A percentile compares a stretch with the other conserved stretches of the same genome.
These are phyloP conservation scores for Dinomys branickii DNA, from an alignment of 2,113 vertebrate species.

Conservation along the genomic window DNA sequence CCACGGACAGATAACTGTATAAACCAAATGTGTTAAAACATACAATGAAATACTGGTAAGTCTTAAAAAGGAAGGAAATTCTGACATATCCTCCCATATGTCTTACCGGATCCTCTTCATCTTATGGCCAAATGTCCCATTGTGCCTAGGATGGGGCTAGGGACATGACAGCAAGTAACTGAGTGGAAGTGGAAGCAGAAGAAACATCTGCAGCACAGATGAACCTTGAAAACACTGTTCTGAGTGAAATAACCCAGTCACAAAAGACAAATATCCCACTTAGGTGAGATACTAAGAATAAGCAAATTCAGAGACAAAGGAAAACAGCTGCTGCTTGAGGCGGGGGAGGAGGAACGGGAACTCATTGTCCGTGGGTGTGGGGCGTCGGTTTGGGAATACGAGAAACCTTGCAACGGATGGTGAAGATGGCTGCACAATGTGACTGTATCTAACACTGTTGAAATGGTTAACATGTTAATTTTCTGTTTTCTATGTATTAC, in stretches of 20 bases:
- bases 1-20: background rate
- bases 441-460: background rate
- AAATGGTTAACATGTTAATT: background rate
- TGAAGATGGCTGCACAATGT: background rate
- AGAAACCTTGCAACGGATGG: background rate
- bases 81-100: background rate
- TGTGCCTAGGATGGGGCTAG: background rate
- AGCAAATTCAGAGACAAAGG: conserved; percentile 3
- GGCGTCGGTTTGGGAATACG: background rate
- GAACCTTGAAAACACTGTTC: background rate
- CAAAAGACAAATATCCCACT: background rate
- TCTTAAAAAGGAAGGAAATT: background rate
- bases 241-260: background rate
- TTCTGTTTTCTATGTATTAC: background rate
- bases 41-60: background rate
- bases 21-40: background rate
- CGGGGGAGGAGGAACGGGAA: background rate
- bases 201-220: background rate
- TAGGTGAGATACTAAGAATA: background rate
- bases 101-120: background rate
- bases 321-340: background rate
- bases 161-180: background rate
- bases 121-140: background rate
- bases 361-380: background rate
- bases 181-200: background rate